phyloP scores from a whole-genome alignment of 2,113 vertebrate species.

The Zosterops lateralis region DNA sequence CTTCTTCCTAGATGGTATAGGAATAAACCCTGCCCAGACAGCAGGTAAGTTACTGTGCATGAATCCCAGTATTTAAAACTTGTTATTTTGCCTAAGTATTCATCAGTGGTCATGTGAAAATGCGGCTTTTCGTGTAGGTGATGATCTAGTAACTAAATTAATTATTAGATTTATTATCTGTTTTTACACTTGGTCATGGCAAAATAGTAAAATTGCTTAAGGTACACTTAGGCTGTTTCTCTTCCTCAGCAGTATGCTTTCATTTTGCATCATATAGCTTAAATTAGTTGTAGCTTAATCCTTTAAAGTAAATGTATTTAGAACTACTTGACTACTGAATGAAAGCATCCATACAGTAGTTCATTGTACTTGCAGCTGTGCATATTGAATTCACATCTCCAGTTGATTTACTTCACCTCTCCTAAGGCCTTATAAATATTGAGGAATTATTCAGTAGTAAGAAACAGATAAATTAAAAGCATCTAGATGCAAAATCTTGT shows the following conservation, averaged over 20 bases:
- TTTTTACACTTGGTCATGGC: too few relatives aligned
- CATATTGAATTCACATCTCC: not conserved
- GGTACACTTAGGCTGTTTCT: not conserved
- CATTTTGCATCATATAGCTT: not conserved
- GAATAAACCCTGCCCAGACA: conserved; percentile 83
- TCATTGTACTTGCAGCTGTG: not conserved
- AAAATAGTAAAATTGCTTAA: not conserved
- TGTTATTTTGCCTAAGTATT: not conserved
- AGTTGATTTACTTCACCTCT: not conserved
- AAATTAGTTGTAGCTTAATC: not conserved
- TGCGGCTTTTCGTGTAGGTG: too few relatives aligned
- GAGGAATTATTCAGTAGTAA: not conserved
- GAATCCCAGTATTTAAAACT: not conserved
- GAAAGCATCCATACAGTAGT: not conserved
- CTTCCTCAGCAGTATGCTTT: not conserved
- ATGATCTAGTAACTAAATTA: too few relatives aligned
- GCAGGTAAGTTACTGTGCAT: conserved; percentile 71
- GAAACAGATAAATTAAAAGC: not conserved
- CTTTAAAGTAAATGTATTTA: not conserved
- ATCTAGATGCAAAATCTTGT: not conserved
- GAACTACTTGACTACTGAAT: not conserved
- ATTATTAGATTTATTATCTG: too few relatives aligned
- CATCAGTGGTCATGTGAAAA: too few relatives aligned
- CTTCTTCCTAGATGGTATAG: conserved; percentile 76
- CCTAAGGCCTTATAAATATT: not conserved